Evolutionary conservation across 2,113 vertebrate genomes (phyloP).

Genomic region (Carassius gibelio): DNA sequence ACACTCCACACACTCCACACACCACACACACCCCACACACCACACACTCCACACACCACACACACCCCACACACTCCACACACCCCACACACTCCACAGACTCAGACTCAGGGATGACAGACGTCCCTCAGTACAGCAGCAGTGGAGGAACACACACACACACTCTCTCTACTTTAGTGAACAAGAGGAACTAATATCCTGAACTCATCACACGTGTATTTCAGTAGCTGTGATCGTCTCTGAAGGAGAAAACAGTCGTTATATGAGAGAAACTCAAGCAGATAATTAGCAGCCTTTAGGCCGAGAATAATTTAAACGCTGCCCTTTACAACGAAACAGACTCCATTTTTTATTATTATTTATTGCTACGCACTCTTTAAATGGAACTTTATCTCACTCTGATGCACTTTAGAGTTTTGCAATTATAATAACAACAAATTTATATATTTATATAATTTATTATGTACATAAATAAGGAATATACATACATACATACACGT

Average conservation of each 20-base stretch:
- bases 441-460: too few relatives aligned
- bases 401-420: background rate
- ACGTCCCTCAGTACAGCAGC: too few relatives aligned
- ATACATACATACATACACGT: too few relatives aligned
- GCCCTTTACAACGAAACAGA: slow-evolving; percentile 21
- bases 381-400: background rate
- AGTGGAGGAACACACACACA: background rate
- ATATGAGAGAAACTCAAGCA: background rate
- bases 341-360: background rate
- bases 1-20: too few relatives aligned
- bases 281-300: slow-evolving; percentile 10
- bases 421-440: too few relatives aligned
- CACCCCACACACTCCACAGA: too few relatives aligned
- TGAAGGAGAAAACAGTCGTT: background rate
- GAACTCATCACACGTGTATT: background rate
- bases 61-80: too few relatives aligned
- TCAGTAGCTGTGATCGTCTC: background rate
- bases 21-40: too few relatives aligned
- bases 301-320: slow-evolving; percentile 24
- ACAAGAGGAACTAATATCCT: too few relatives aligned
- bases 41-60: too few relatives aligned
- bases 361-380: background rate
- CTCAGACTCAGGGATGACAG: too few relatives aligned
- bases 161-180: background rate
- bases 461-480: too few relatives aligned